Percentiles rank a stretch among this genome's conserved stretches.
Evolutionary conservation across 2,797 vertebrate genomes (phyloP).

Genomic region (Scleropages formosus): DNA sequence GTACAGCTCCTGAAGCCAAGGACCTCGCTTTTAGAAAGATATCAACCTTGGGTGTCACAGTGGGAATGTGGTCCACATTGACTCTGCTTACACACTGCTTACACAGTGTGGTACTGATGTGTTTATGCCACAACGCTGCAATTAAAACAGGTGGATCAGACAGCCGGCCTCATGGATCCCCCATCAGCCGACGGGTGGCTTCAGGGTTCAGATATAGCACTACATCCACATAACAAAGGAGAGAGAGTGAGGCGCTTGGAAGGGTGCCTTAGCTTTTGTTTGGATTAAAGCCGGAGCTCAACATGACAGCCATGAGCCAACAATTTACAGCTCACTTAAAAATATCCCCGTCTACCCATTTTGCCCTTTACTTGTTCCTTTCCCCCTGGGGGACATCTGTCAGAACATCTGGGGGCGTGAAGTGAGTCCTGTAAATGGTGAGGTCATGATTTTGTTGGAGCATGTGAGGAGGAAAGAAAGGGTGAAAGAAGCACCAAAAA

Average conservation of each 20-base stretch:
- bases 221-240: background rate
- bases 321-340: conserved; percentile 25
- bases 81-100: background rate
- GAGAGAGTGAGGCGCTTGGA: background rate
- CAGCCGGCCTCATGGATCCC: background rate
- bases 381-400: conserved; percentile 7
- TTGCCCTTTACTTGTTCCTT: background rate
- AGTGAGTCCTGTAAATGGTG: conserved; percentile 7
- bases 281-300: conserved; percentile 15
- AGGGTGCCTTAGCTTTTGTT: background rate
- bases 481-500: conserved; percentile 7
- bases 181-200: background rate
- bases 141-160: conserved; percentile 3
- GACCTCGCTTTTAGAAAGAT: background rate
- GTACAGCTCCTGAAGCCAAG: background rate
- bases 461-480: conserved; percentile 7
- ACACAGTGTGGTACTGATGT: background rate
- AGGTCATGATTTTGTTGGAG: background rate
- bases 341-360: conserved; percentile 2
- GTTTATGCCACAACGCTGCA: background rate
- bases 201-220: background rate
- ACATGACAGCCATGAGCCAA: conserved; percentile 20
- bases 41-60: background rate
- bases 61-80: background rate
- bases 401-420: conserved; percentile 27